Evolutionary conservation across 2,888 invertebrate species (phyloP).

Genomic region (Agapostemon virescens): DNA sequence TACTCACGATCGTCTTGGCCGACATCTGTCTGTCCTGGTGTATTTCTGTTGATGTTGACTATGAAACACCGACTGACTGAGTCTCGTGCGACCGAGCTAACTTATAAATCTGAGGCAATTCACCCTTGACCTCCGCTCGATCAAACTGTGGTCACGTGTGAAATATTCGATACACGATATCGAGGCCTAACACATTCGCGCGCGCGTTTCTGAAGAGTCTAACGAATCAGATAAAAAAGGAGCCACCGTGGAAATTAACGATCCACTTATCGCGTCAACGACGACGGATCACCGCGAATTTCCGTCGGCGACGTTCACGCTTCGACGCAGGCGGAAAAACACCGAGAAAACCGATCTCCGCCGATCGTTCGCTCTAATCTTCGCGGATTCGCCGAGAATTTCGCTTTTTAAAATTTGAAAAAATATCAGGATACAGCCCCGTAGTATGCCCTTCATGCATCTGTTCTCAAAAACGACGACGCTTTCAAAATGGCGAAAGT

Average conservation of each 20-base stretch:
- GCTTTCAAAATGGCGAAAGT: too few relatives aligned
- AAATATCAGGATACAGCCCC: too few relatives aligned
- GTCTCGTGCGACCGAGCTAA: slow-evolving; percentile 65
- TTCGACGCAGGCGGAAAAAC: not conserved
- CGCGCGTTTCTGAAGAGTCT: slow-evolving; percentile 36
- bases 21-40: slow-evolving; percentile 53
- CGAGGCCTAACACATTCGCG: slow-evolving; percentile 42
- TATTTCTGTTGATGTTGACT: slow-evolving; percentile 47
- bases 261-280: not conserved
- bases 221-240: slow-evolving; percentile 28
- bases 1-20: slow-evolving; percentile 60
- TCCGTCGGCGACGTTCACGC: not conserved
- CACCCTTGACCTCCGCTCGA: slow-evolving; percentile 74
- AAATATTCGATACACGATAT: slow-evolving; percentile 53
- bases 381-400: too few relatives aligned
- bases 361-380: not conserved
- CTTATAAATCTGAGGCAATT: slow-evolving; percentile 76
- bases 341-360: not conserved
- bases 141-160: slow-evolving; percentile 56
- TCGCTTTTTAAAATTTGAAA: too few relatives aligned
- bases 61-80: slow-evolving; percentile 70
- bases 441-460: too few relatives aligned
- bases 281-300: not conserved
- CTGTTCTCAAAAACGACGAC: too few relatives aligned
- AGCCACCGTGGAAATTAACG: slow-evolving; percentile 24